A percentile compares a stretch with the other conserved stretches of the same genome.
Conservation (phyloP, 2,888 invertebrate species). For the Yponomeuta plumbellus region DNA sequence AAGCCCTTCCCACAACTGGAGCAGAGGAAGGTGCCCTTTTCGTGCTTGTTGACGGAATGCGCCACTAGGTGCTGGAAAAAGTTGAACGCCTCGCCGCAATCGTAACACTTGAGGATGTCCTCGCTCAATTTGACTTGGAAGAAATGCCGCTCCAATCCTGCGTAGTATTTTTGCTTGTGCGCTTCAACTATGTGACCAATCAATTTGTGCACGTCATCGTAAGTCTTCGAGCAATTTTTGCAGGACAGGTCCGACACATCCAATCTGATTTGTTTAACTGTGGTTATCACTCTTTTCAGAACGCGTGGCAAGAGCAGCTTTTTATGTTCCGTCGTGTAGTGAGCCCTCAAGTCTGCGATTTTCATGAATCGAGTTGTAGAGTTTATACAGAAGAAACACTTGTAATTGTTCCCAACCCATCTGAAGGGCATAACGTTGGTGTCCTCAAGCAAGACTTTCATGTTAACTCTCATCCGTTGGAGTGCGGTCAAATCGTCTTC, state of each 20-base stretch:
- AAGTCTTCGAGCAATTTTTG: constrained; percentile 9
- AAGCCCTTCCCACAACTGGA: constrained; percentile 11
- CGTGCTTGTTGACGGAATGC: constrained; percentile 20
- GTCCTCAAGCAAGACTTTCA: constrained; percentile 17
- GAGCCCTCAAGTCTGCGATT: constrained; percentile 8
- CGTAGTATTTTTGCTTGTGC: constrained; percentile 6
- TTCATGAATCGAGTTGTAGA: constrained; percentile 17
- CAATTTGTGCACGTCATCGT: background rate
- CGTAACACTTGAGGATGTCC: constrained; percentile 19
- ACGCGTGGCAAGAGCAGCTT: constrained; percentile 5
- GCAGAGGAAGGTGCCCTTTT: constrained; percentile 2
- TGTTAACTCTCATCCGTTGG: constrained; percentile 2
- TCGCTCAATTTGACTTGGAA: constrained; percentile 21
- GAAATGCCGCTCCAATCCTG: constrained; percentile 15
- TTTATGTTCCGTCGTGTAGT: constrained; percentile 16
- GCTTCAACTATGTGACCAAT: constrained; percentile 10
- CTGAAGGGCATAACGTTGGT: constrained; percentile 21
- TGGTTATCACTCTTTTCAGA: constrained; percentile 6
- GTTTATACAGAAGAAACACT: constrained; percentile 23
- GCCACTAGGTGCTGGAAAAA: constrained; percentile 20
- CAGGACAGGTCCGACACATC: constrained; percentile 15
- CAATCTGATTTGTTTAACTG: constrained; percentile 4
- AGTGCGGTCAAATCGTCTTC: background rate
- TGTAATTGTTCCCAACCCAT: constrained; percentile 22
- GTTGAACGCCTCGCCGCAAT: constrained; percentile 19